Evolutionary conservation across 1,140 invertebrate species (phyloP).

Genomic region (Procambarus clarkii): DNA sequence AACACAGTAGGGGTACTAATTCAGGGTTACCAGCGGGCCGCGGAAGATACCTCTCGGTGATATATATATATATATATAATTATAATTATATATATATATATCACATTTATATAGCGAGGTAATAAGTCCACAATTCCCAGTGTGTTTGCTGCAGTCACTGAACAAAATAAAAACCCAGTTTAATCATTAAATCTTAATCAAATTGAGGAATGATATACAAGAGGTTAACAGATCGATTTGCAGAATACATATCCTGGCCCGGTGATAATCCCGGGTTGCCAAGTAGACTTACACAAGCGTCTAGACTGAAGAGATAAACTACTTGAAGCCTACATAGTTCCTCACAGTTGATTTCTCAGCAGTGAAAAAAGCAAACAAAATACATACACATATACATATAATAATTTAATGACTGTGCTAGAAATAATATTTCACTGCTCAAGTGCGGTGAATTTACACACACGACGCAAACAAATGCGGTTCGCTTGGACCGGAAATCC

Average conservation of each 20-base stretch:
- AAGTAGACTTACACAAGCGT: background rate
- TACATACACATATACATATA: too few relatives aligned
- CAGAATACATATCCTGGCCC: background rate
- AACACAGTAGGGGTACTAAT: constrained; percentile 30
- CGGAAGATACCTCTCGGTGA: constrained; percentile 36
- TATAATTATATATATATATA: too few relatives aligned
- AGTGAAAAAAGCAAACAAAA: background rate
- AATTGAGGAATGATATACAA: background rate
- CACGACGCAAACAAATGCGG: too few relatives aligned
- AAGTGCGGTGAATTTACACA: background rate
- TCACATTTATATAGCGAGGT: background rate
- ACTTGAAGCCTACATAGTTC: background rate
- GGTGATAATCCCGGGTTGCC: background rate
- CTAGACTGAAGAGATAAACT: background rate
- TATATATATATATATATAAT: constrained; percentile 12
- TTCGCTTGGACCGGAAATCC: too few relatives aligned
- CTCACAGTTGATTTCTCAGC: background rate
- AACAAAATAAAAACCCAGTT: background rate
- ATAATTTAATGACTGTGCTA: background rate
- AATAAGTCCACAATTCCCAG: constrained; percentile 36
- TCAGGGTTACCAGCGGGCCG: constrained; percentile 27
- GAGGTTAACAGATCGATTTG: background rate
- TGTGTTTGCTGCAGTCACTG: background rate
- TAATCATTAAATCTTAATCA: background rate
- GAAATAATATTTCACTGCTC: background rate